Evolutionary conservation across 2,797 vertebrate species (phyloP).

Genomic region (Amblyopsis hoosieri): DNA sequence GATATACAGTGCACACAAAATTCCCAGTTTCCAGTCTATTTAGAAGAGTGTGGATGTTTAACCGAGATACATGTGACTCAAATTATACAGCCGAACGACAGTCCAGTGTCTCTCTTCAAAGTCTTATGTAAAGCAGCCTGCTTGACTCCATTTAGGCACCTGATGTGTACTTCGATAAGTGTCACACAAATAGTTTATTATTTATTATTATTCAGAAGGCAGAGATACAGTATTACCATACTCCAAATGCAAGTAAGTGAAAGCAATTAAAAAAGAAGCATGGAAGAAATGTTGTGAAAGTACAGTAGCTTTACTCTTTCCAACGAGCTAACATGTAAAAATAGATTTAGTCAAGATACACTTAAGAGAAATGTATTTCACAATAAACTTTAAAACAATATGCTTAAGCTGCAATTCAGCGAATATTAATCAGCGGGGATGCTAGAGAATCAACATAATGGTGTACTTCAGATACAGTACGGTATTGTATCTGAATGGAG

Average conservation of each 20-base stretch:
- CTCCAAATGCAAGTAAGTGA: background rate
- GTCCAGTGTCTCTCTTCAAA: slow-evolving; percentile 7
- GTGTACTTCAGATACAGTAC: no score
- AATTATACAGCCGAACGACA: background rate
- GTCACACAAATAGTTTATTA: background rate
- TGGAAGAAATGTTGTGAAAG: background rate
- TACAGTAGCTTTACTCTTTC: background rate
- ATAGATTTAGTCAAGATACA: background rate
- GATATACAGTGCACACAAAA: background rate
- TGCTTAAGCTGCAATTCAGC: no score
- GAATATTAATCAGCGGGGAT: no score
- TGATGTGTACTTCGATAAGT: background rate
- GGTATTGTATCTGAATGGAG: no score
- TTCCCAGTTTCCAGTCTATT: background rate
- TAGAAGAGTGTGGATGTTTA: background rate
- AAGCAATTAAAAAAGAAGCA: background rate
- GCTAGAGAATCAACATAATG: no score
- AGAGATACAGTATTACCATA: background rate
- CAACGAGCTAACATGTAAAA: background rate
- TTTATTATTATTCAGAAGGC: background rate
- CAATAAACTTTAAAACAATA: background rate
- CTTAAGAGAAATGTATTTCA: background rate
- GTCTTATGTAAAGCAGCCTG: slow-evolving; percentile 1
- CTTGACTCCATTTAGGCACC: background rate
- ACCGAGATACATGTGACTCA: background rate